These are phyloP conservation scores for Aviceda subcristata DNA, from an alignment of 2,113 vertebrate genomes.

Conservation along the genomic window DNA sequence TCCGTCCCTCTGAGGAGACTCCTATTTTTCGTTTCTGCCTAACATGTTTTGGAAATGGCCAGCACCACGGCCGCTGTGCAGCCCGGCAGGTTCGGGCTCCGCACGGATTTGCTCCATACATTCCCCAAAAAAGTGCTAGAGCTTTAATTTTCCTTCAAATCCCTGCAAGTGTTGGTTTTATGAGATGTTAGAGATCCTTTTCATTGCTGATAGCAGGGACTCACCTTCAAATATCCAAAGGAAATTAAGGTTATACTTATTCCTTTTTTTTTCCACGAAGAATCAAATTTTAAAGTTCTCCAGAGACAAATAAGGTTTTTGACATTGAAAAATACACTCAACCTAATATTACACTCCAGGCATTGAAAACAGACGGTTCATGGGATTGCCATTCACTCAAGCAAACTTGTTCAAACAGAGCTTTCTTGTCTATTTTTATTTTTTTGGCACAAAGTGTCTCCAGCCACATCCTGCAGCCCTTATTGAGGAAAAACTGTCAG, in stretches of 20 bases:
- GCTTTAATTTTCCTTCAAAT: not conserved
- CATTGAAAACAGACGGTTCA: not conserved
- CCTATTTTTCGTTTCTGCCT: not conserved
- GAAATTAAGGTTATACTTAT: slow-evolving; percentile 29
- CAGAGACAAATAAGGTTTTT: slow-evolving; percentile 38
- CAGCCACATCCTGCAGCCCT: slow-evolving; percentile 1
- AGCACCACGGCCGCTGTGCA: not conserved
- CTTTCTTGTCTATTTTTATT: slow-evolving; percentile 29
- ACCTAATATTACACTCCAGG: slow-evolving; percentile 26
- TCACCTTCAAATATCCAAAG: slow-evolving; percentile 36
- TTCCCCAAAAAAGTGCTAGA: not conserved
- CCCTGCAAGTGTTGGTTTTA: not conserved
- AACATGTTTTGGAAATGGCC: not conserved
- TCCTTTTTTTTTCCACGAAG: not conserved
- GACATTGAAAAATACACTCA: slow-evolving; percentile 42
- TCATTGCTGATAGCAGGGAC: slow-evolving; percentile 4
- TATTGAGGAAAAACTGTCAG: not conserved
- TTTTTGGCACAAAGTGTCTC: not conserved
- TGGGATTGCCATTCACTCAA: slow-evolving; percentile 9
- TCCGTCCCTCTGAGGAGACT: not conserved
- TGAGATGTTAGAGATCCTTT: slow-evolving; percentile 16
- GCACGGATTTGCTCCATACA: not conserved
- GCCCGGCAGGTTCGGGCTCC: not conserved
- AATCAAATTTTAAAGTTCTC: slow-evolving; percentile 40
- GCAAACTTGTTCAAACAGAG: slow-evolving; percentile 20